A percentile compares a stretch with the other conserved stretches of the same genome.
Conservation (phyloP, 2,113 vertebrate genomes). For the Hippocampus comes region DNA sequence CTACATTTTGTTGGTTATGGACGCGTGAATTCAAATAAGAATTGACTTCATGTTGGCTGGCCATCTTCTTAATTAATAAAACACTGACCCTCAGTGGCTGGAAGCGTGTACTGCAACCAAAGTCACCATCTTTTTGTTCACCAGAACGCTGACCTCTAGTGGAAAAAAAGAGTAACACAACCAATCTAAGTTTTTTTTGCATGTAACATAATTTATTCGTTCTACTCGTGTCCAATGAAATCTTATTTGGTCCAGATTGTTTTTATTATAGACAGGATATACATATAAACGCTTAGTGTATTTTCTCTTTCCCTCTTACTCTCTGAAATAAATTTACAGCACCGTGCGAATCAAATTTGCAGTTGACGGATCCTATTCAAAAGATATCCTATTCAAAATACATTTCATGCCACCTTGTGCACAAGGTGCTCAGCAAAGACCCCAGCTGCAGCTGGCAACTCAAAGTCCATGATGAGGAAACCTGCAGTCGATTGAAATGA, state of each 20-base stretch:
- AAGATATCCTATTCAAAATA: no score
- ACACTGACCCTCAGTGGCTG: constrained; percentile 2
- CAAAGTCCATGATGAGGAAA: not conserved
- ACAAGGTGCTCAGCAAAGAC: not conserved
- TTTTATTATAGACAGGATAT: no score
- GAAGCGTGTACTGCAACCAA: not conserved
- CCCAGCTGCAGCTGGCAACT: constrained; percentile 13
- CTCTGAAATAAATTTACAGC: not conserved
- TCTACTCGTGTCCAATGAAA: not conserved
- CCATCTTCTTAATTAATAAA: not conserved
- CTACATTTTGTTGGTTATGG: not conserved
- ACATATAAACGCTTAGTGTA: not conserved
- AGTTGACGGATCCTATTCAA: not conserved
- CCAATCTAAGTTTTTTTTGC: no score
- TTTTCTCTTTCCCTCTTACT: not conserved
- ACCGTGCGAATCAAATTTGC: not conserved
- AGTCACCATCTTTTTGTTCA: no score
- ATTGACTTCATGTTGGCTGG: not conserved
- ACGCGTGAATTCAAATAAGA: not conserved
- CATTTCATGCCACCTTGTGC: not conserved
- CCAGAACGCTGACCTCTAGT: not conserved
- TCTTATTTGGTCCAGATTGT: not conserved
- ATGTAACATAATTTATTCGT: no score
- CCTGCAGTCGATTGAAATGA: constrained; percentile 20
- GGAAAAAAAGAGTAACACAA: not conserved